Conservation (phyloP, 2,113 vertebrate species). For the Phaethon lepturus region DNA sequence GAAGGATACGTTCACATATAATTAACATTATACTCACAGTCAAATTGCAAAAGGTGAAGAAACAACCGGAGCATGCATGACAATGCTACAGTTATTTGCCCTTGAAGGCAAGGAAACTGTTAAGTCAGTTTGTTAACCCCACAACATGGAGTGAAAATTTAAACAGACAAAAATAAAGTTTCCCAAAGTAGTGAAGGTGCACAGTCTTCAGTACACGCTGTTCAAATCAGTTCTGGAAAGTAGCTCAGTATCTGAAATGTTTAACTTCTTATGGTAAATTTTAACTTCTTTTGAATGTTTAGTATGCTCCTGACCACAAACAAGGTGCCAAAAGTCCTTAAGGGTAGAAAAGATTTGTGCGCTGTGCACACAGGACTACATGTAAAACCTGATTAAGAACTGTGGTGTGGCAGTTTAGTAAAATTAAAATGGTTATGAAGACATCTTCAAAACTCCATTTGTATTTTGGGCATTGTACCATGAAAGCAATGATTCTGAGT, state of each 20-base stretch:
- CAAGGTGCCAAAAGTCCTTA: background rate
- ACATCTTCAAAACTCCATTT: background rate
- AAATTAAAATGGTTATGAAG: background rate
- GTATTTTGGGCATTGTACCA: background rate
- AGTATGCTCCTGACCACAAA: background rate
- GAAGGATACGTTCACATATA: background rate
- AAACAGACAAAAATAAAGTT: background rate
- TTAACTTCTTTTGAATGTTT: conserved; percentile 8
- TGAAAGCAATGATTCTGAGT: accelerated
- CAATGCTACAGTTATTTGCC: background rate
- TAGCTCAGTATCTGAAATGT: conserved; percentile 1
- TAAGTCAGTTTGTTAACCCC: background rate
- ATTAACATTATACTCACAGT: background rate
- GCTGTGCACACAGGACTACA: background rate
- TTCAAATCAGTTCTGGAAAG: background rate
- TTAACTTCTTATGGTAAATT: conserved; percentile 23
- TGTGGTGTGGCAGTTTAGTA: background rate
- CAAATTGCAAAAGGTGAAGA: background rate
- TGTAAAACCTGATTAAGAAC: background rate
- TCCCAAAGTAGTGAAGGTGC: background rate
- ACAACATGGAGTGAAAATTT: background rate
- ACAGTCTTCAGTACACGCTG: background rate
- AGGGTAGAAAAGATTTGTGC: background rate
- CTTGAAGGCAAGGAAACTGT: background rate
- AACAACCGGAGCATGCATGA: accelerated